Conservation (phyloP, 2,797 vertebrate genomes). For the Nyctibius grandis region DNA sequence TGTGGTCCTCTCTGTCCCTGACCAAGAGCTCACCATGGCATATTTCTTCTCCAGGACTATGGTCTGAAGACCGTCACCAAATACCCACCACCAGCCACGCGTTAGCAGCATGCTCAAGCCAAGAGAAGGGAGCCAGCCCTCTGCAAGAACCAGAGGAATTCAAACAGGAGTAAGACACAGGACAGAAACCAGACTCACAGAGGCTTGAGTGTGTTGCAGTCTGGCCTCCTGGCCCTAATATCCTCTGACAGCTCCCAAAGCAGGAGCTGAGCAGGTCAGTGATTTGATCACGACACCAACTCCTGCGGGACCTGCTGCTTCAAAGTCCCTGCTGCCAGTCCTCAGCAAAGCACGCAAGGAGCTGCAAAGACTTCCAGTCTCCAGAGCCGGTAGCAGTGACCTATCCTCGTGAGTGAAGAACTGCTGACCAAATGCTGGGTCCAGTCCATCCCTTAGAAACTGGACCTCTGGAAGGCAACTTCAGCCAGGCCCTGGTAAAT, state of each 20-base stretch:
- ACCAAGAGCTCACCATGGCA: not conserved
- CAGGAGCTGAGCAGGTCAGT: not conserved
- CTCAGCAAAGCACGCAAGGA: not conserved
- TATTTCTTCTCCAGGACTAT: not conserved
- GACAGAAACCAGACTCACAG: not conserved
- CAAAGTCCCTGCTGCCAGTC: not conserved
- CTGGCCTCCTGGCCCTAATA: not conserved
- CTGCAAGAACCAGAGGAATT: not conserved
- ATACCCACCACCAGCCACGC: not conserved
- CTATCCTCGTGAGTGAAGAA: not conserved
- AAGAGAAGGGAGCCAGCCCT: not conserved
- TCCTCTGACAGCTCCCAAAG: constrained; percentile 31
- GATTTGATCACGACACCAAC: not conserved
- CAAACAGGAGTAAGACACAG: not conserved
- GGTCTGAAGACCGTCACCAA: not conserved
- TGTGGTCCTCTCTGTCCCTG: not conserved
- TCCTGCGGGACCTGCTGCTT: not conserved
- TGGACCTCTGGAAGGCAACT: not conserved
- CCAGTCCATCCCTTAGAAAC: not conserved
- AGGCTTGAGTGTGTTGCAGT: not conserved
- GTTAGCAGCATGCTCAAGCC: not conserved
- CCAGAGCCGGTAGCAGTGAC: not conserved
- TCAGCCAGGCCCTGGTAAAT: not conserved
- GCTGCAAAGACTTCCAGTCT: not conserved
- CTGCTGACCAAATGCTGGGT: not conserved